These are phyloP conservation scores for Oryzaephilus surinamensis DNA, from an alignment of 1,140 invertebrate genomes.

Conservation along the genomic window DNA sequence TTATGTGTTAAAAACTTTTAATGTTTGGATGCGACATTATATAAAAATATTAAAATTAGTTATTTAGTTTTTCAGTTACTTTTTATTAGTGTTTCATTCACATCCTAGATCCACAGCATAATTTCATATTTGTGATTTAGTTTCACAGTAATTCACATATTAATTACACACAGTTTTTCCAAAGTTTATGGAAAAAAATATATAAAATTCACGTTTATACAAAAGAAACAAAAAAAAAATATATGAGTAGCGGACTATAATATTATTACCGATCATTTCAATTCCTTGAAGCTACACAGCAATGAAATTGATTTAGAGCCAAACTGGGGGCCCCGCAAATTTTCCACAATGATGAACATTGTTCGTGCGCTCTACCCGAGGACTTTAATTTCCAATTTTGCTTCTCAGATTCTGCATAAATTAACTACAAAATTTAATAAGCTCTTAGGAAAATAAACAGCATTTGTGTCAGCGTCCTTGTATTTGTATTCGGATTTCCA, in stretches of 20 bases:
- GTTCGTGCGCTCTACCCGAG: slow-evolving; percentile 10
- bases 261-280: slow-evolving; percentile 7
- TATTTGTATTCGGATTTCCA: slow-evolving; percentile 16
- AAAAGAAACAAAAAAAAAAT: too few species aligned
- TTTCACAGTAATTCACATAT: too few species aligned
- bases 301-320: slow-evolving; percentile 17
- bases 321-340: slow-evolving; percentile 11
- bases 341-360: slow-evolving; percentile 19
- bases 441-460: slow-evolving; percentile 21
- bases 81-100: too few species aligned
- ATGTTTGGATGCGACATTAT: slow-evolving; percentile 9
- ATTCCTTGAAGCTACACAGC: slow-evolving; percentile 9
- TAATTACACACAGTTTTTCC: too few species aligned
- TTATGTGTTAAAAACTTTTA: slow-evolving; percentile 10
- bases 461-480: slow-evolving; percentile 14
- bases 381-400: slow-evolving; percentile 21
- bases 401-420: slow-evolving; percentile 21
- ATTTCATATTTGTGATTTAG: too few species aligned
- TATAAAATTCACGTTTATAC: slow-evolving; percentile 7
- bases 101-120: too few species aligned
- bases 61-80: slow-evolving; percentile 10
- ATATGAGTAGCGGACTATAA: too few species aligned
- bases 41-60: slow-evolving; percentile 12
- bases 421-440: slow-evolving; percentile 20
- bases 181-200: too few species aligned